Conservation (phyloP, 1,140 invertebrate genomes). For the Paraescarpia echinospica region DNA sequence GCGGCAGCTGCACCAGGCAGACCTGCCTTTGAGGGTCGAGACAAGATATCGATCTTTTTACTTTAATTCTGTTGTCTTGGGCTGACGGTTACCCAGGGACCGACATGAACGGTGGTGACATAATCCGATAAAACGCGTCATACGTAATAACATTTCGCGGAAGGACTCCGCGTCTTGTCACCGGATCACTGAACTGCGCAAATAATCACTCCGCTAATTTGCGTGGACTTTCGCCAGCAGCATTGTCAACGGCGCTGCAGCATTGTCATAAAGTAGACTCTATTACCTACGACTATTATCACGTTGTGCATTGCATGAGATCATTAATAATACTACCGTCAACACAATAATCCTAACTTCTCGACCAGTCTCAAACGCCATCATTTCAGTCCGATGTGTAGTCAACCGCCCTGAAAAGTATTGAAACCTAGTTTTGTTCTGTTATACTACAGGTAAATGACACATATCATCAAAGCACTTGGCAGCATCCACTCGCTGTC, state of each 20-base stretch:
- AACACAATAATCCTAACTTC: background rate
- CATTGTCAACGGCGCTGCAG: background rate
- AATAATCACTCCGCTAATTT: background rate
- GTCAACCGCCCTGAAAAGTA: no score
- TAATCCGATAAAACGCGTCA: background rate
- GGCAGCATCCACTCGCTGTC: no score
- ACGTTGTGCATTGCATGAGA: background rate
- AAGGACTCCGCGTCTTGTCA: background rate
- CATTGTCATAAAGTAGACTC: background rate
- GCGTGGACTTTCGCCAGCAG: background rate
- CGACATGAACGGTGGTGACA: background rate
- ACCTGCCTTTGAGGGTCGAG: background rate
- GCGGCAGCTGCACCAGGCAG: background rate
- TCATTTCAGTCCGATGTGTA: background rate
- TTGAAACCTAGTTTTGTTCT: no score
- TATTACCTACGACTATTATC: no score
- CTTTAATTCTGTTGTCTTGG: background rate
- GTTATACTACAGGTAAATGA: no score
- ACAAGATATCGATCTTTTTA: background rate
- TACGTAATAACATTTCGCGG: slow-evolving; percentile 1
- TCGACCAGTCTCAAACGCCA: background rate
- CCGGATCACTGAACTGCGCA: background rate
- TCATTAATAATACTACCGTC: background rate
- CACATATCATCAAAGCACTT: no score
- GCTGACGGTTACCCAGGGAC: background rate